These are phyloP conservation scores for Leptobrachium leishanense DNA, from an alignment of 2,113 vertebrate genomes.

Conservation along the genomic window DNA sequence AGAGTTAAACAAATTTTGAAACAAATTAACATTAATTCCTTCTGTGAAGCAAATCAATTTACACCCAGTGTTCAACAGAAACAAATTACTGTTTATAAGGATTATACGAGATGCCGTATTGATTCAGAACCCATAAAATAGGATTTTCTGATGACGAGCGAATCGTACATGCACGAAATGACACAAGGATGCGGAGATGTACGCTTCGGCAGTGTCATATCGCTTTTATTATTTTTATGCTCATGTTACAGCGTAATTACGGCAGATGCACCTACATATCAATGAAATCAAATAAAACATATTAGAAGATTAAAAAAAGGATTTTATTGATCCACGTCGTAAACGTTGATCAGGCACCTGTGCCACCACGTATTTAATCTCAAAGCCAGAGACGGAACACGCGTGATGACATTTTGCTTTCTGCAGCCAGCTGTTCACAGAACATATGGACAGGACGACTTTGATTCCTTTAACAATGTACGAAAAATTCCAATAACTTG, in stretches of 20 bases:
- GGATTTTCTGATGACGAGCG: not conserved
- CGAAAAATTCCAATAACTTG: too few relatives aligned
- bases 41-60: not conserved
- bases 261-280: not conserved
- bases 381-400: not conserved
- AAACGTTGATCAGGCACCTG: not conserved
- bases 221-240: not conserved
- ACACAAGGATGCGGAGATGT: not conserved
- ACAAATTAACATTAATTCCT: not conserved
- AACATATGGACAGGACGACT: too few relatives aligned
- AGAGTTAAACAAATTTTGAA: not conserved
- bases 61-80: constrained; percentile 2
- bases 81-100: not conserved
- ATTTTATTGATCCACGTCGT: not conserved
- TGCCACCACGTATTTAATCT: not conserved
- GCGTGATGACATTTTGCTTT: not conserved
- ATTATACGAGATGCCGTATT: not conserved
- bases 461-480: too few relatives aligned
- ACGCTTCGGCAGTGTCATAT: not conserved
- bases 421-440: not conserved
- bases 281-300: not conserved
- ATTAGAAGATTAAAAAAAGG: not conserved
- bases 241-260: constrained; percentile 6
- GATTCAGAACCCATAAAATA: not conserved
- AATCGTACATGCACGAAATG: not conserved